Conservation (phyloP, 2,888 invertebrate species). For the Bellardia bayeri region DNA sequence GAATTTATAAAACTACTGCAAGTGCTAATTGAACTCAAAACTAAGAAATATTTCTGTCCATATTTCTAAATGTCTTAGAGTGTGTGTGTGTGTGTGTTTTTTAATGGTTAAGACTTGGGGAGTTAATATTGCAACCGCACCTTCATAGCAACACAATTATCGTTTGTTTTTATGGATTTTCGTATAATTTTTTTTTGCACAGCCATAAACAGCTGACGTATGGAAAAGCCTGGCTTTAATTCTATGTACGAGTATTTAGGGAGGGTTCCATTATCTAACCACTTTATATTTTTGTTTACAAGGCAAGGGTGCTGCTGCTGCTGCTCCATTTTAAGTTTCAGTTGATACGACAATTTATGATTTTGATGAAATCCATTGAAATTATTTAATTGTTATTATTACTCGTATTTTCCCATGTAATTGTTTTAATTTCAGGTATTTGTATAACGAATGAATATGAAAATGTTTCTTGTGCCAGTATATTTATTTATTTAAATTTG, state of each 20-base stretch:
- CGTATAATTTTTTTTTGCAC: not conserved
- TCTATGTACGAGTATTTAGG: not conserved
- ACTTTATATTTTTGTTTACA: not conserved
- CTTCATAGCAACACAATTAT: slow-evolving; percentile 47
- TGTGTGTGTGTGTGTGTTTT: not conserved
- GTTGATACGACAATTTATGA: slow-evolving; percentile 31
- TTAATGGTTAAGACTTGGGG: slow-evolving; percentile 1
- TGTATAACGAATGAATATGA: slow-evolving; percentile 13
- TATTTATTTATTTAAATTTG: not conserved
- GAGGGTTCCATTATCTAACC: slow-evolving; percentile 29
- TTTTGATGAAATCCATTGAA: slow-evolving; percentile 42
- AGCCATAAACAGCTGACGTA: slow-evolving; percentile 17
- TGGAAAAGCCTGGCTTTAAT: slow-evolving; percentile 3
- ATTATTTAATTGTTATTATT: slow-evolving; percentile 39
- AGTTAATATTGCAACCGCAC: slow-evolving; percentile 39
- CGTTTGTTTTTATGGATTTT: slow-evolving; percentile 35
- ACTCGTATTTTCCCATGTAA: slow-evolving; percentile 8
- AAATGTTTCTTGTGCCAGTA: slow-evolving; percentile 26
- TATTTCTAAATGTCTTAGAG: not conserved
- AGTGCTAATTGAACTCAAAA: slow-evolving; percentile 60
- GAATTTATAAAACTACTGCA: slow-evolving; percentile 44
- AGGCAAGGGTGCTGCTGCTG: not conserved
- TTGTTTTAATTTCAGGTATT: slow-evolving; percentile 5
- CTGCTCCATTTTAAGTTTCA: not conserved
- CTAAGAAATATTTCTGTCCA: slow-evolving; percentile 32